Base-by-base conservation (phyloP, 2,797 vertebrate species). In the Furcifer pardalis region DNA sequence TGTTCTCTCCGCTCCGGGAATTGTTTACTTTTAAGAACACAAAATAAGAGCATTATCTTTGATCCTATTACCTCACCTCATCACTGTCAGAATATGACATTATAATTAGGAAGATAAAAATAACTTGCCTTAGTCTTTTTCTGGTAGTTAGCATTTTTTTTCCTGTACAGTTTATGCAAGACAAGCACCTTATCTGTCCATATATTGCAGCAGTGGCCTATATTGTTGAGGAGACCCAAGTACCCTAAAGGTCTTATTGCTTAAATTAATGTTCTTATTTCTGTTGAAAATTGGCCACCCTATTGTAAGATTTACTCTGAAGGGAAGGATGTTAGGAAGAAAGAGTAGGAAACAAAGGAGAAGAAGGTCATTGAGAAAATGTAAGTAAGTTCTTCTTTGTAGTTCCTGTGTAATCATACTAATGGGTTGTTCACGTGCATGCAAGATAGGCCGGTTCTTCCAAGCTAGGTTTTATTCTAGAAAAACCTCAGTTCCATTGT, bases 1-100 rank as follows among this genome's bases (percentile, higher is more conserved):
- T 69, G 81, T 49, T 42, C 81, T 23, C 17, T 83, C 77, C 84
- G 21, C 87, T 90, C 68, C 77, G 89, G 60, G 92, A 32, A 85
- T 90, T 89, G 30, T 85, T 93, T 87, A 88, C 92, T 93, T 91
- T 90, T 86, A 79, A 78, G 90, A 73, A 49, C 78, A 84, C 71
- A 91, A 63, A 89, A 88, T 86, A 79, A 75, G 74, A 84, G 86
- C 86, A 49, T 60, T 79, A 82, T 37, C 75, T 59, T 88, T 60
- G 1, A 59, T 93, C 90, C 74, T 63, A 40, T 63, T 84, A 35
- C 7, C 4, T 30, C 8, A 5, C 46, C 2, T 0, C 7, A 21
- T 13, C 44, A 10, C 72, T n/a, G 46, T 75, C 65, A 81, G 46
- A 85, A 86, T 42, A 6, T 65, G 44, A 25, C 71, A 44, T 83